Percentiles rank a stretch among this genome's conserved stretches.
Conservation (phyloP, 2,113 vertebrate species). For the Embiotoca jacksoni region DNA sequence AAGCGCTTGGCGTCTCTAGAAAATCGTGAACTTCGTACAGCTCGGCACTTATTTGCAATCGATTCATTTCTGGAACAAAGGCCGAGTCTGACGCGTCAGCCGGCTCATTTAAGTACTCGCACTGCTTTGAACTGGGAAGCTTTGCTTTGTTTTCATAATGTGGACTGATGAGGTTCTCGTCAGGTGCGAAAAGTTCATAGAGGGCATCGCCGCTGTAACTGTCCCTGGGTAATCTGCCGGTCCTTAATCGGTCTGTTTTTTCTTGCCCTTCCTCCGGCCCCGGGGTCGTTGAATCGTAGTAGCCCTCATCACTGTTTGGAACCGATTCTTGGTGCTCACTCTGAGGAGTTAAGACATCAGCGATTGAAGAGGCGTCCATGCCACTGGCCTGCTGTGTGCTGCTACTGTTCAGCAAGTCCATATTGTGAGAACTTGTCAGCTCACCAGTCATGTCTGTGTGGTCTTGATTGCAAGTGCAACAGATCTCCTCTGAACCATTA, state of each 20-base stretch:
- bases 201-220: conserved; percentile 98
- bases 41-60: conserved; percentile 87
- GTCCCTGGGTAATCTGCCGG: conserved; percentile 91
- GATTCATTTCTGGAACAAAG: conserved; percentile 82
- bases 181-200: conserved; percentile 94
- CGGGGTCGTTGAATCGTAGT: conserved; percentile 95
- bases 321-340: conserved; percentile 96
- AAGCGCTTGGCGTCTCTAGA: conserved; percentile 85
- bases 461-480: conserved; percentile 76
- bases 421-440: conserved; percentile 69
- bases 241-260: conserved; percentile 79
- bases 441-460: conserved; percentile 65
- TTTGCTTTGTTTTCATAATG: conserved; percentile 86
- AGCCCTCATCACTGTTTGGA: conserved; percentile 97
- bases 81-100: conserved; percentile 58
- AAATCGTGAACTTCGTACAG: conserved; percentile 88
- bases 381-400: conserved; percentile 74
- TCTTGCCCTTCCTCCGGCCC: conserved; percentile 92
- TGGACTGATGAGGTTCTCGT: conserved; percentile 91
- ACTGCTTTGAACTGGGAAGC: conserved; percentile 75
- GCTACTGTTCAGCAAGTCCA: conserved; percentile 71
- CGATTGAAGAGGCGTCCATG: conserved; percentile 63
- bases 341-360: conserved; percentile 90
- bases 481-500: conserved; percentile 75
- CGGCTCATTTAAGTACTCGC: conserved; percentile 85